Evolutionary conservation across 2,797 vertebrate species (phyloP).

Genomic region (Pipistrellus pygmaeus): DNA sequence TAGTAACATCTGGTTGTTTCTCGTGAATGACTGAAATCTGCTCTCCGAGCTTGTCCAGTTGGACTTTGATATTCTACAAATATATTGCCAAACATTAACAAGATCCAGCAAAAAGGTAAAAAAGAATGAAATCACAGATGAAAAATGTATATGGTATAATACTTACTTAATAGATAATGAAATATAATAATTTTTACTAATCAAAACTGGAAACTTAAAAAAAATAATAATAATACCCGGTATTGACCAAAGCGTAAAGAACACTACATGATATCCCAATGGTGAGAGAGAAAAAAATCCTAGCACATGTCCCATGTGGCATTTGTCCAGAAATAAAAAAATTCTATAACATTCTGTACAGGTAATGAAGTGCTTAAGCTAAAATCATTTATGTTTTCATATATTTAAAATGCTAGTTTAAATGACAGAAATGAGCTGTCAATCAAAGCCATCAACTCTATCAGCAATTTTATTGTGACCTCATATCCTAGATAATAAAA

Average conservation of each 20-base stretch:
- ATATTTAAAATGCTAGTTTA: background rate
- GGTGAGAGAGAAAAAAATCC: background rate
- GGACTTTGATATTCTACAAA: slow-evolving; percentile 93
- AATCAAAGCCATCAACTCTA: background rate
- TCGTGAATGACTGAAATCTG: slow-evolving; percentile 93
- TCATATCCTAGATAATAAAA: background rate
- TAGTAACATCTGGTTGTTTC: slow-evolving; percentile 92
- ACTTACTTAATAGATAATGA: background rate
- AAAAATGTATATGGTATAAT: background rate
- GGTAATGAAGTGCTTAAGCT: background rate
- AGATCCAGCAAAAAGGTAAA: slow-evolving; percentile 15
- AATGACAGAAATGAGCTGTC: slow-evolving; percentile 41
- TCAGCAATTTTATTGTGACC: background rate
- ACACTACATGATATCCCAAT: background rate
- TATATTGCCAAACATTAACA: slow-evolving; percentile 46
- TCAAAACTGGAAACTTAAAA: background rate
- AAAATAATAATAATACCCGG: background rate
- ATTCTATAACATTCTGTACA: background rate
- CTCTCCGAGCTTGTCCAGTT: slow-evolving; percentile 93
- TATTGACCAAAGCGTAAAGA: background rate
- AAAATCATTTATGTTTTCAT: slow-evolving; percentile 40
- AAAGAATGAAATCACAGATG: background rate
- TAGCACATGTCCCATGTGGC: background rate
- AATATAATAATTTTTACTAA: background rate
- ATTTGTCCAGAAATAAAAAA: background rate